These are phyloP conservation scores for Perca schrenkii DNA, from an alignment of 2,113 vertebrate genomes.

Conservation along the genomic window DNA sequence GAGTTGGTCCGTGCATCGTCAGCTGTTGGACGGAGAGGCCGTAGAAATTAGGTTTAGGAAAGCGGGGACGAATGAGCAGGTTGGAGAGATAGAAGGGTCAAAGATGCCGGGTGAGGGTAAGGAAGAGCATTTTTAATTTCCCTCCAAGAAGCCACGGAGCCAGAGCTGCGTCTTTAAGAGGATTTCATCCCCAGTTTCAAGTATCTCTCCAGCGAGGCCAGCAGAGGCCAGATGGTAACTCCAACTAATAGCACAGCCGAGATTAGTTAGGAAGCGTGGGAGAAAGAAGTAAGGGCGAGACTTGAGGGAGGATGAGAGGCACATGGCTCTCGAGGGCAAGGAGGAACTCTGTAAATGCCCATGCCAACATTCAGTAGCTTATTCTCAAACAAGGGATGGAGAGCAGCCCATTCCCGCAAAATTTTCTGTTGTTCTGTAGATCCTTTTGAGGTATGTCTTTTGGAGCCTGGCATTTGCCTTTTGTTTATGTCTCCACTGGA, in stretches of 20 bases:
- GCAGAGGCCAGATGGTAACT: constrained; percentile 51
- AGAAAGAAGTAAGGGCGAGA: constrained; percentile 23
- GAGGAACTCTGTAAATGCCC: constrained; percentile 12
- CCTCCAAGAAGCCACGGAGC: constrained; percentile 8
- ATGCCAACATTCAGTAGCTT: constrained; percentile 10
- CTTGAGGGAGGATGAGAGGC: constrained; percentile 33
- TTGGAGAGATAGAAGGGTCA: constrained; percentile 23
- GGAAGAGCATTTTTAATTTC: constrained; percentile 56
- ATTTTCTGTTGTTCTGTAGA: constrained; percentile 26
- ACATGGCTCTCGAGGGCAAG: constrained; percentile 14
- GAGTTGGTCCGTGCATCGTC: constrained; percentile 12
- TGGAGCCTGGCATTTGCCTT: constrained; percentile 68
- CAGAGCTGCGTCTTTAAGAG: constrained; percentile 46
- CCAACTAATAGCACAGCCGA: constrained; percentile 56
- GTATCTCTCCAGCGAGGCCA: constrained; percentile 57
- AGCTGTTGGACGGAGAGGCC: constrained; percentile 30
- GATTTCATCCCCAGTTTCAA: constrained; percentile 51
- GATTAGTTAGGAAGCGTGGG: constrained; percentile 53
- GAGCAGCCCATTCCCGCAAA: constrained; percentile 9
- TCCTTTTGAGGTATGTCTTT: constrained; percentile 61
- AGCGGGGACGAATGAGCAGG: constrained; percentile 43
- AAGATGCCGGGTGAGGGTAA: constrained; percentile 1
- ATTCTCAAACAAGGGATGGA: constrained; percentile 22
- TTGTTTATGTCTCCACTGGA: constrained; percentile 64
- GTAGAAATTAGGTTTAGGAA: constrained; percentile 55